Evolutionary conservation across 1,140 invertebrate species (phyloP).

Genomic region (Polypedilum vanderplanki): DNA sequence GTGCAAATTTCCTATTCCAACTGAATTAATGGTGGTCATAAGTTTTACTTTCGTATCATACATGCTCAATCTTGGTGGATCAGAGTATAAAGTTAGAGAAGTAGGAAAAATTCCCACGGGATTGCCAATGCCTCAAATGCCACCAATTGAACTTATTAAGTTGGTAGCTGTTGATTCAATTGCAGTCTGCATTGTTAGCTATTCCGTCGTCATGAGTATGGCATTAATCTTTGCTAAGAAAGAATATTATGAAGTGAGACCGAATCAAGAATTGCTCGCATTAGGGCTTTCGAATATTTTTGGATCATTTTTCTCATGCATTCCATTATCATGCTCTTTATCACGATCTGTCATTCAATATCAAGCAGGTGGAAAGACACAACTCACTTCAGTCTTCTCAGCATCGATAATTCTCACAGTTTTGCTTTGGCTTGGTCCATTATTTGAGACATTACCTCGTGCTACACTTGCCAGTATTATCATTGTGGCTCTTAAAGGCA

Average conservation of each 20-base stretch:
- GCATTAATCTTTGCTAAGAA: constrained; percentile 85
- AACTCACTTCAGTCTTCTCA: constrained; percentile 67
- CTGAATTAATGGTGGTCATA: constrained; percentile 77
- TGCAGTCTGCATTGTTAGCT: constrained; percentile 80
- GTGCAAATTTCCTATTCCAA: constrained; percentile 70
- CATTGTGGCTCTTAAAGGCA: constrained; percentile 81
- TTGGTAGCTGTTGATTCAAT: constrained; percentile 48
- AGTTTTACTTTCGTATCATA: constrained; percentile 66
- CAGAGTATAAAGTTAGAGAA: constrained; percentile 52
- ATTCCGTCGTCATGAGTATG: constrained; percentile 89
- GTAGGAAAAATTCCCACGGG: constrained; percentile 73
- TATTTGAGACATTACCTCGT: constrained; percentile 72
- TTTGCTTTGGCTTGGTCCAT: constrained; percentile 74
- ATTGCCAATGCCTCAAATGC: constrained; percentile 44
- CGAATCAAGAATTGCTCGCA: constrained; percentile 83
- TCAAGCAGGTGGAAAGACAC: constrained; percentile 65
- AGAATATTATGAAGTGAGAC: constrained; percentile 76
- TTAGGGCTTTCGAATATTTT: constrained; percentile 70
- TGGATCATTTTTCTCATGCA: constrained; percentile 77
- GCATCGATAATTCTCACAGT: constrained; percentile 63
- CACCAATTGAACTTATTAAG: constrained; percentile 46
- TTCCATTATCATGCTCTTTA: constrained; percentile 75
- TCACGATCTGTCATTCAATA: constrained; percentile 78
- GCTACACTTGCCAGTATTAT: constrained; percentile 78
- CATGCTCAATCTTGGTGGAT: constrained; percentile 46